Percentiles rank a stretch among this genome's conserved stretches.
phyloP scores from a whole-genome alignment of 2,888 invertebrate species.

The Coecobrya sp. region DNA sequence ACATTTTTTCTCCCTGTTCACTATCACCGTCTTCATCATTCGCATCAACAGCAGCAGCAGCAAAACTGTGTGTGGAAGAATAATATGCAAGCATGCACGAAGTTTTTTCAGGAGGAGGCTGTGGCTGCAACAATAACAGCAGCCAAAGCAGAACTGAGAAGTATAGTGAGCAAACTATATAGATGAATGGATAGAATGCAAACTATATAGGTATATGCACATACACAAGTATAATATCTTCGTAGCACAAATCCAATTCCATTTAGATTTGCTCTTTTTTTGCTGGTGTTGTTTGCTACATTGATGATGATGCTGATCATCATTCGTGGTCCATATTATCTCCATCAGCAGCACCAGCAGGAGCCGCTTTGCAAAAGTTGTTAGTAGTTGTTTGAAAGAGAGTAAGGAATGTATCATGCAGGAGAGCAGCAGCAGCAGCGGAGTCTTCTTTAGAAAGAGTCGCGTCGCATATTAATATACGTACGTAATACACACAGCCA shows the following conservation, averaged over 20 bases:
- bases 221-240: too few relatives aligned
- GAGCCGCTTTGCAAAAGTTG: conserved; percentile 65
- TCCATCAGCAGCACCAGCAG: conserved; percentile 41
- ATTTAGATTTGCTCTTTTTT: conserved; percentile 62
- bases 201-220: conserved; percentile 6
- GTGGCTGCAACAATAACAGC: background rate
- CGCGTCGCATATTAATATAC: conserved; percentile 60
- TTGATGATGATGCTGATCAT: conserved; percentile 59
- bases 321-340: conserved; percentile 59
- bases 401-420: conserved; percentile 63
- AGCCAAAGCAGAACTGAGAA: conserved; percentile 25
- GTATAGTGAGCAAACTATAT: conserved; percentile 21
- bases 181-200: background rate
- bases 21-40: conserved; percentile 27
- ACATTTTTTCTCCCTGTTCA: conserved; percentile 39
- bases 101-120: conserved; percentile 38
- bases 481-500: background rate
- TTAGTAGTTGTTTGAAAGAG: conserved; percentile 65
- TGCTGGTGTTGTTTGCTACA: conserved; percentile 68
- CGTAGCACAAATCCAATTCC: conserved; percentile 65
- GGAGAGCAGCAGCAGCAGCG: conserved; percentile 40
- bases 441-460: conserved; percentile 58
- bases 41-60: conserved; percentile 17
- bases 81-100: conserved; percentile 43
- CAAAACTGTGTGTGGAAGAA: conserved; percentile 29